Evolutionary conservation across 2,797 vertebrate species (phyloP), one percentile per base, ranked within the genome.

Genomic region (Pangasius mekongensis): DNA sequence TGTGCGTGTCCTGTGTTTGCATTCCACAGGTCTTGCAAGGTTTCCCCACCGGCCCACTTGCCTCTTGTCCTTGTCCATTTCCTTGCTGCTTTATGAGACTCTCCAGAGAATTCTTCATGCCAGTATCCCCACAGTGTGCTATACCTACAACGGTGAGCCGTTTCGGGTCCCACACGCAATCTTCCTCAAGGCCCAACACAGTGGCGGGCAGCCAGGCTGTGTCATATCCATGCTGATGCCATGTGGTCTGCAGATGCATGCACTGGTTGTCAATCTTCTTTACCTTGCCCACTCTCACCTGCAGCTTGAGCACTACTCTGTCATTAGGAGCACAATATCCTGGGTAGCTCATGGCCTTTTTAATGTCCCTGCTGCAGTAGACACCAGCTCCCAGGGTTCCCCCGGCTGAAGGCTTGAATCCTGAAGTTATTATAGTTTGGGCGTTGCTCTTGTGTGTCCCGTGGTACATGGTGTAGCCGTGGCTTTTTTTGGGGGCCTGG

Each of bases 381-480:
- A 94, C 92, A 58, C 93, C 92, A 30, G 86, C 74, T 10, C 93
- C 92, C 73, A 93, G 86, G 43, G 83, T 93, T 83, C 93, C 93
- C 3, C 91, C 87, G 5, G 3, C 0, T 18, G 93, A 94, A 56
- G 89, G 89, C 27, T 47, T 86, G 85, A 94, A 94, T 2, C 92
- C 93, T 43, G 91, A 83, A 6, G 90, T 87, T 88, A 93, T 89
- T 76, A 93, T 93, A 54, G 85, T 47, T 2, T 56, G 18, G 36
- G 91, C 91, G 2, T 67, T 89, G 78, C 20, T 84, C 83, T 91
- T 91, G 83, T 87, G 89, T 36, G 92, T 93, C 18, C 92, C 92
- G 11, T 94, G 93, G 83, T 86, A 94, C 93, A 94, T 93, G 36
- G 84, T 92, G 86, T 94, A 94, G 27, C 89, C 91, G 0, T 86